phyloP scores from a whole-genome alignment of 2,888 invertebrate genomes.

The Archips xylosteana region DNA sequence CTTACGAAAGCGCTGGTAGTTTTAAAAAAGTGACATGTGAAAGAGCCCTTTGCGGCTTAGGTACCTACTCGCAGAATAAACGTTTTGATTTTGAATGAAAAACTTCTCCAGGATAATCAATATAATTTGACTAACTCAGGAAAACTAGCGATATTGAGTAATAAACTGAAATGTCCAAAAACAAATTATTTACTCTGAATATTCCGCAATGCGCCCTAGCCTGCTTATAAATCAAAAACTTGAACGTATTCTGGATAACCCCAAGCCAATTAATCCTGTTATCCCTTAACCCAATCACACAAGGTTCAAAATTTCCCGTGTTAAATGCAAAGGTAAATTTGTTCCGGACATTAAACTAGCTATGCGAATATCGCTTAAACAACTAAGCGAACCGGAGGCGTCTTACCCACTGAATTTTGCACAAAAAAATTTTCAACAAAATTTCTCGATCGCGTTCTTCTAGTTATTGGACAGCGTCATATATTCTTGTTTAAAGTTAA shows the following conservation, averaged over 20 bases:
- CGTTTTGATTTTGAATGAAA: too few species aligned
- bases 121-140: too few species aligned
- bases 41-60: too few species aligned
- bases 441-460: too few species aligned
- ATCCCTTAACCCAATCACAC: neutral
- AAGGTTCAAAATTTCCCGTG: slow-evolving; percentile 14
- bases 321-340: slow-evolving; percentile 1
- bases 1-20: too few species aligned
- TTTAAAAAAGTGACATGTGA: too few species aligned
- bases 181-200: slow-evolving; percentile 20
- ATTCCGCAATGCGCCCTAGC: slow-evolving; percentile 32
- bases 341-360: slow-evolving; percentile 29
- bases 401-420: neutral
- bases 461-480: too few species aligned
- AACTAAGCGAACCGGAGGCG: neutral
- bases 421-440: neutral
- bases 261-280: neutral
- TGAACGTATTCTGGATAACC: slow-evolving; percentile 11
- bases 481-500: too few species aligned
- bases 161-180: slow-evolving; percentile 16
- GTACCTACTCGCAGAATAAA: too few species aligned
- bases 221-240: slow-evolving; percentile 40
- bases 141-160: too few species aligned
- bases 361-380: slow-evolving; percentile 12
- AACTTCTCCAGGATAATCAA: too few species aligned